Percentiles rank a stretch among this genome's conserved stretches.
phyloP scores from a whole-genome alignment of 2,113 vertebrate species.

The Pionites leucogaster region DNA sequence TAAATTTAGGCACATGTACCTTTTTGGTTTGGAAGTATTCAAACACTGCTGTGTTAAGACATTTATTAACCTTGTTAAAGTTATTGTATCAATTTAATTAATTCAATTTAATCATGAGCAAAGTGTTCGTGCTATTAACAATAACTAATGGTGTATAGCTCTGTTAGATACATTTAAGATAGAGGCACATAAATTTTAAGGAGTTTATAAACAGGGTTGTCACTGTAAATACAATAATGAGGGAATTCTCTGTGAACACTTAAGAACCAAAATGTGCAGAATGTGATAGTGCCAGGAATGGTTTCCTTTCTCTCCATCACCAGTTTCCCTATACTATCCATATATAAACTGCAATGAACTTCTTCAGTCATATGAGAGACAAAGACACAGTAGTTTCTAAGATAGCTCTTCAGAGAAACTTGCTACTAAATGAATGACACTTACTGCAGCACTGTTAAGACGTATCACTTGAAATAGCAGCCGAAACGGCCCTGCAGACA shows the following conservation, averaged over 20 bases:
- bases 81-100: not conserved
- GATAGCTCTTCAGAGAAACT: not conserved
- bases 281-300: not conserved
- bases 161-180: not conserved
- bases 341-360: accelerated
- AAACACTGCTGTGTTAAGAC: not conserved
- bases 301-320: not conserved
- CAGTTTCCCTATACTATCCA: not conserved
- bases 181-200: not conserved
- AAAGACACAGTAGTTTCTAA: not conserved
- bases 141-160: not conserved
- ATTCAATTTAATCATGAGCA: not conserved
- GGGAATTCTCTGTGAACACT: not conserved
- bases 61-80: not conserved
- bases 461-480: not conserved
- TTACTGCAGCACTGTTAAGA: not conserved
- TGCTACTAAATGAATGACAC: not conserved
- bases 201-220: not conserved
- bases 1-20: not conserved
- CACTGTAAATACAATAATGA: not conserved
- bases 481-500: not conserved
- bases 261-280: not conserved
- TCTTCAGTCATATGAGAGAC: not conserved
- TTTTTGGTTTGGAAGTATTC: not conserved
- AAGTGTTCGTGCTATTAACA: not conserved